Base-by-base conservation (phyloP, 2,797 vertebrate species). In the Pitangus sulphuratus region DNA sequence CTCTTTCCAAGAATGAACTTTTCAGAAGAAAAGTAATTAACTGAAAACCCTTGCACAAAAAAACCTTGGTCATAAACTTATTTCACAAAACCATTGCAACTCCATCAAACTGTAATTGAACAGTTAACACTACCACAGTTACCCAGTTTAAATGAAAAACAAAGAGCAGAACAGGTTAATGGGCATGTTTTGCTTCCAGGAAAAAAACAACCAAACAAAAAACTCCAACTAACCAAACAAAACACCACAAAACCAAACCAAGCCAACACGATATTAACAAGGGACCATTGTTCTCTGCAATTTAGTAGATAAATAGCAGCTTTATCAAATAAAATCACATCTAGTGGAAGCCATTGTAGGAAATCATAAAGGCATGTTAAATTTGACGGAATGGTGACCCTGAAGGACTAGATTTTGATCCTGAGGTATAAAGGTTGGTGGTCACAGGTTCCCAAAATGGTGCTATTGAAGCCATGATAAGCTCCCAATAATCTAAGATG, bases 1-100 rank as follows among this genome's bases (percentile, higher is more conserved):
- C 15, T 47, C 24, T 35, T 37, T 69, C 19, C 12, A 66, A 40
- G 45, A 42, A 82, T 4, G 3, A 77, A 21, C 4, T 26, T 87
- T 90, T 58, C 66, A 65, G 45, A 26, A 82, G 6, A 87, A 82
- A 82, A 64, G 24, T 24, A 84, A 33, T n/a, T 79, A 77, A 47
- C 12, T 25, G 21, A 74, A 90, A 76, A 51, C 8, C 14, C 28
- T 56, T 80, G 20, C 1, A 24, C 28, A 79, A 60, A 60, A 60
- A 39, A 20, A 72, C 54, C 2, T 3, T 42, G 39, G 9, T 31
- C 30, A 45, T 53, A 75, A 86, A 48, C 5, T 31, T 48, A 22
- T 3, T 11, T 11, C 68, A 68, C 28, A 26, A 19, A 90, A 88
- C 16, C 14, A 28, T 15, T 45, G 19, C 39, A 82, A 54, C 20